Conservation (phyloP, 2,113 vertebrate species). For the Pipa parva region DNA sequence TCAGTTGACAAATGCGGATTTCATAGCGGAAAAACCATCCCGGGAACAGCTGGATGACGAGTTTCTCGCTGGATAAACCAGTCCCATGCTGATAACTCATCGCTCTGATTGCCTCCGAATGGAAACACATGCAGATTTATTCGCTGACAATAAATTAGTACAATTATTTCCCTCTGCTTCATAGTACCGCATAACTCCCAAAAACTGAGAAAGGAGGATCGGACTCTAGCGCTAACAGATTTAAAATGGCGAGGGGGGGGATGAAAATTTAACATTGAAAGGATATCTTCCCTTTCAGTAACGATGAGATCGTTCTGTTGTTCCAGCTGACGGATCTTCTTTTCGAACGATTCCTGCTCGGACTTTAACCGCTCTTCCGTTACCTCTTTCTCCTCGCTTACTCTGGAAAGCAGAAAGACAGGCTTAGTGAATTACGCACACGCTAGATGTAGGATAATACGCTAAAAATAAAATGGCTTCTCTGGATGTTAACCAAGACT, state of each 20-base stretch:
- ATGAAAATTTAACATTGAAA: constrained; percentile 55
- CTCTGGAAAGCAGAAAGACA: constrained; percentile 60
- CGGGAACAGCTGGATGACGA: constrained; percentile 61
- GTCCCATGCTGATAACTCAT: constrained; percentile 60
- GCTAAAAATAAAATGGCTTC: no score
- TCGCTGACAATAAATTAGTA: constrained; percentile 61
- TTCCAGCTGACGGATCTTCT: constrained; percentile 87
- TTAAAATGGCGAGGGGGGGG: background rate
- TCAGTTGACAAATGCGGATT: constrained; percentile 60
- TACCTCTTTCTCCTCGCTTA: constrained; percentile 93
- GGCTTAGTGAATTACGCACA: background rate
- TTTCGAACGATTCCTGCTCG: constrained; percentile 86
- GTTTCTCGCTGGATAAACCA: constrained; percentile 59
- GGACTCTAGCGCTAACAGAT: background rate
- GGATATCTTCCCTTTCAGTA: constrained; percentile 94
- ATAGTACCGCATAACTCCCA: background rate
- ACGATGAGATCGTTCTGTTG: constrained; percentile 84
- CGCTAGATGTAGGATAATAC: no score
- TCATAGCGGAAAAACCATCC: constrained; percentile 50
- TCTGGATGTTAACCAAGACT: no score
- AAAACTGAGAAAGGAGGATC: background rate
- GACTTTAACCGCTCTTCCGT: constrained; percentile 81
- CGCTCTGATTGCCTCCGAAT: constrained; percentile 57
- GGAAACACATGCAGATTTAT: constrained; percentile 61
- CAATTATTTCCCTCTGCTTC: constrained; percentile 62